Conservation (phyloP, 2,888 invertebrate genomes). For the Habroteleia sp. region DNA sequence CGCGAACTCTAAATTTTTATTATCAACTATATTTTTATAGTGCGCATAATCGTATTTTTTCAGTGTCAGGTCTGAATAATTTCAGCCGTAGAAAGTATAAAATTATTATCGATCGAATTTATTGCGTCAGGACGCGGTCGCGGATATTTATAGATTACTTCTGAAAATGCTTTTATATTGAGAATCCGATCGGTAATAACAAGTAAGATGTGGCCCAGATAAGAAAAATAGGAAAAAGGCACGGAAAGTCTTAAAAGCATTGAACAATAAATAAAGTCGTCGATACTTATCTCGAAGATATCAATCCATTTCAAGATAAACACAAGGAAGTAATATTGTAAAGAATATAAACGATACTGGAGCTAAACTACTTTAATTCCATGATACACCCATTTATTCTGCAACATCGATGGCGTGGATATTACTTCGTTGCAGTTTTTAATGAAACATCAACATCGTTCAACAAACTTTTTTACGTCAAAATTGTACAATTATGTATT, state of each 20-base stretch:
- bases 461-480: conserved; percentile 15
- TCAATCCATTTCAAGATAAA: conserved; percentile 66
- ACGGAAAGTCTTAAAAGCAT: conserved; percentile 73
- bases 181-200: conserved; percentile 61
- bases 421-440: conserved; percentile 36
- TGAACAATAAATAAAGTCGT: conserved; percentile 77
- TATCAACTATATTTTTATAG: conserved; percentile 27
- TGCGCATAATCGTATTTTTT: conserved; percentile 36
- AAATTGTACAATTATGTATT: conserved; percentile 10
- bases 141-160: conserved; percentile 56
- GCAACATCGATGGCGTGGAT: conserved; percentile 34
- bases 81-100: conserved; percentile 26
- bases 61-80: conserved; percentile 32
- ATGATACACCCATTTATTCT: conserved; percentile 66
- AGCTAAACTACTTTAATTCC: conserved; percentile 65
- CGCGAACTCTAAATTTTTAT: conserved; percentile 37
- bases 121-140: conserved; percentile 24
- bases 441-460: conserved; percentile 32
- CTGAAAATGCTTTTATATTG: conserved; percentile 57
- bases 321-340: conserved; percentile 55
- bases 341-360: conserved; percentile 65
- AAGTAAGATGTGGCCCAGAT: conserved; percentile 60
- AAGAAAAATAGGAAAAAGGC: conserved; percentile 56
- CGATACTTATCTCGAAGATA: conserved; percentile 67
- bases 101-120: conserved; percentile 47